Percentiles rank a stretch among this genome's conserved stretches.
Evolutionary conservation across 2,888 invertebrate genomes (phyloP).

Genomic region (Xestia sexstrigata): DNA sequence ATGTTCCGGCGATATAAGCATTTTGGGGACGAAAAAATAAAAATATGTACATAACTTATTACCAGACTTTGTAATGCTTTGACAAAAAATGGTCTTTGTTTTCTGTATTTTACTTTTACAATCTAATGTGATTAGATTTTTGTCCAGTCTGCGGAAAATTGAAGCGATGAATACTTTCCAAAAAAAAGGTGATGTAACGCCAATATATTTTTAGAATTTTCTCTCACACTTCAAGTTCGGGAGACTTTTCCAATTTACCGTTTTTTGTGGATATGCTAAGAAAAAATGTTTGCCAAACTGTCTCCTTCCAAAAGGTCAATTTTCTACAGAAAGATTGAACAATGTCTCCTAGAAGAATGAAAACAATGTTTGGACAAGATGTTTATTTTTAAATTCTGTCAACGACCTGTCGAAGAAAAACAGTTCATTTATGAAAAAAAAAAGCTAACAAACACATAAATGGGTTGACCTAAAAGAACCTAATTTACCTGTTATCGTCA

Average conservation of each 20-base stretch:
- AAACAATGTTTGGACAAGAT: not conserved
- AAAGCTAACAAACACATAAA: not conserved
- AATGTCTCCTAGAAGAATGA: not conserved
- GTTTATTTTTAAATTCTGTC: not conserved
- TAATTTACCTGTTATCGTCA: not conserved
- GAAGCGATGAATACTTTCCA: not conserved
- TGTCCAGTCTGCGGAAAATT: conserved; percentile 38
- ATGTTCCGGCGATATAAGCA: conserved; percentile 33
- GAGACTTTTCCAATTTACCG: conserved; percentile 21
- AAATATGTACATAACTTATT: conserved; percentile 54
- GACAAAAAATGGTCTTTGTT: conserved; percentile 26
- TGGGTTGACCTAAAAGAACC: not conserved
- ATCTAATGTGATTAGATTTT: conserved; percentile 23
- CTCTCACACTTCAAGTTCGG: not conserved
- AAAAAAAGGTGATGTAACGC: conserved; percentile 7
- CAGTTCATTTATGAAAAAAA: not conserved
- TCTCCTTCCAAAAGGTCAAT: not conserved
- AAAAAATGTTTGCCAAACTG: conserved; percentile 28
- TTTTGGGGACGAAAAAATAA: conserved; percentile 34
- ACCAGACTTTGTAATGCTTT: conserved; percentile 30
- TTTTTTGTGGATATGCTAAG: conserved; percentile 14
- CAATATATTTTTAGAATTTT: conserved; percentile 10
- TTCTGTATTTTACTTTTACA: conserved; percentile 12
- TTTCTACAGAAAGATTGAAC: not conserved
- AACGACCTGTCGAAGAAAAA: not conserved